A percentile compares a stretch with the other conserved stretches of the same genome.
Conservation (phyloP, 2,797 vertebrate species). For the Miichthys miiuy region DNA sequence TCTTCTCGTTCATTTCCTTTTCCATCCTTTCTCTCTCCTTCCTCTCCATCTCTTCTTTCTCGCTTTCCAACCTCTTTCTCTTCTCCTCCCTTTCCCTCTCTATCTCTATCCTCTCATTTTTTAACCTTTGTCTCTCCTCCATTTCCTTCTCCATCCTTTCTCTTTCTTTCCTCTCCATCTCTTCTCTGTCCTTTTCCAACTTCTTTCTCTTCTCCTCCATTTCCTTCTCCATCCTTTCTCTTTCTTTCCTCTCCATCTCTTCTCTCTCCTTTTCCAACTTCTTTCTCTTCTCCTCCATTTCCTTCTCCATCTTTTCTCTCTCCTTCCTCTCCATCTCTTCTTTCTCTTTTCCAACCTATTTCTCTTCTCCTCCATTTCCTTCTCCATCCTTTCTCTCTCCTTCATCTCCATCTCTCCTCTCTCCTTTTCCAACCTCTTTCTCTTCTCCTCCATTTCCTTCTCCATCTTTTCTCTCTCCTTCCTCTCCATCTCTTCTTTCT, state of each 20-base stretch:
- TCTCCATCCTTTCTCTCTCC: neutral
- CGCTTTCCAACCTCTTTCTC: neutral
- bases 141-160: neutral
- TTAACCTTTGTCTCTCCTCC: neutral
- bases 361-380: neutral
- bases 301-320: neutral
- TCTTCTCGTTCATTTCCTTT: neutral
- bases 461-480: neutral
- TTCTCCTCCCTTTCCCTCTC: neutral
- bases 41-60: neutral
- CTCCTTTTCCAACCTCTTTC: neutral
- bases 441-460: too few species aligned
- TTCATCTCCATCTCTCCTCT: neutral
- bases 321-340: neutral
- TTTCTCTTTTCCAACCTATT: neutral
- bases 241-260: neutral
- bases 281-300: neutral
- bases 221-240: neutral
- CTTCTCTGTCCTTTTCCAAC: constrained; percentile 1
- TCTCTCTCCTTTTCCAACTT: too few species aligned
- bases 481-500: neutral
- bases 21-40: neutral
- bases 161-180: neutral
- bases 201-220: neutral
- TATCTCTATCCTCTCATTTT: too few species aligned